Evolutionary conservation across 2,888 invertebrate species (phyloP).

Genomic region (Phlogophora meticulosa): DNA sequence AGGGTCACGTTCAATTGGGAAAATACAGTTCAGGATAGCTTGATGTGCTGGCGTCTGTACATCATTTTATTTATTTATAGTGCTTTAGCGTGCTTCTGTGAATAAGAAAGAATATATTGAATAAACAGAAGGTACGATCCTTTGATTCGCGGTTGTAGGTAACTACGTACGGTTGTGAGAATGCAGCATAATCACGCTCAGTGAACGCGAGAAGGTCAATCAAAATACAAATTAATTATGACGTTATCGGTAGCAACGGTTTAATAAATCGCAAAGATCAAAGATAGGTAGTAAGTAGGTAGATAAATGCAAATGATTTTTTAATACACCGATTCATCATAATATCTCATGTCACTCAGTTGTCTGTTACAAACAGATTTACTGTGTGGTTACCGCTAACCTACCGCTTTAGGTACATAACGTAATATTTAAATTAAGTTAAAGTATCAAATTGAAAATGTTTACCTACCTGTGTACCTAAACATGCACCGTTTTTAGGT

Average conservation of each 20-base stretch:
- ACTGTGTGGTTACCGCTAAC: background rate
- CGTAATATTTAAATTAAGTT: too few species aligned
- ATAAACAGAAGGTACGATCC: slow-evolving; percentile 1
- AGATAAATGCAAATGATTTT: slow-evolving; percentile 19
- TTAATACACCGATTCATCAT: slow-evolving; percentile 9
- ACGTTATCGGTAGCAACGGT: slow-evolving; percentile 24
- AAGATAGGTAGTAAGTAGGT: background rate
- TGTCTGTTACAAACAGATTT: slow-evolving; percentile 10
- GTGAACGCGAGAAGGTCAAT: slow-evolving; percentile 16
- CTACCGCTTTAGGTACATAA: background rate
- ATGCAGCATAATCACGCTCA: slow-evolving; percentile 22
- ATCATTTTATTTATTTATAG: too few species aligned
- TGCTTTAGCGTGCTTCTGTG: too few species aligned
- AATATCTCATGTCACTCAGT: slow-evolving; percentile 17
- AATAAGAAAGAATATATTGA: too few species aligned
- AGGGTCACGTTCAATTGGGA: too few species aligned
- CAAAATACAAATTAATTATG: slow-evolving; percentile 38
- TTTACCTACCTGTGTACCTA: too few species aligned
- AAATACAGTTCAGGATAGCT: too few species aligned
- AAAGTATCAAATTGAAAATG: too few species aligned
- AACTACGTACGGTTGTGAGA: slow-evolving; percentile 1
- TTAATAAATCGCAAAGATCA: slow-evolving; percentile 35
- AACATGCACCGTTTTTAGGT: too few species aligned
- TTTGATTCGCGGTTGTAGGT: background rate
- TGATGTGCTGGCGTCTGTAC: too few species aligned